Percentiles rank a stretch among this genome's conserved stretches.
These are phyloP conservation scores for Archips crataeganus DNA, from an alignment of 2,888 invertebrate species.

Conservation along the genomic window DNA sequence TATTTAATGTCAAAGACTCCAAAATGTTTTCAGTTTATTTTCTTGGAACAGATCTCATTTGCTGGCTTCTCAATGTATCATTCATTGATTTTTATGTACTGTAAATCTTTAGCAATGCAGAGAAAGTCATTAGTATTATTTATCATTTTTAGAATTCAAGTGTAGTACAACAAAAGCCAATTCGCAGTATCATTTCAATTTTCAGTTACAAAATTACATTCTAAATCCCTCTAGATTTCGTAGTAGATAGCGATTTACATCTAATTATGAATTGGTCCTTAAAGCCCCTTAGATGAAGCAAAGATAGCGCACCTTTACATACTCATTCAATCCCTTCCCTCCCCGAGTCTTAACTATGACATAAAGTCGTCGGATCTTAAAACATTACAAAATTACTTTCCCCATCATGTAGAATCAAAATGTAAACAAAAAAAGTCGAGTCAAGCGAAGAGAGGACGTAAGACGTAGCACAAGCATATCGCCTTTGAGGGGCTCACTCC, in stretches of 20 bases:
- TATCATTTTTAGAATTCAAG: not conserved
- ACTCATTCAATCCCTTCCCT: not conserved
- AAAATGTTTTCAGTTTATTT: not conserved
- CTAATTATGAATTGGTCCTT: too few relatives aligned
- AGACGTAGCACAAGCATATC: constrained; percentile 50
- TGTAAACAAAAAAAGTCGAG: not conserved
- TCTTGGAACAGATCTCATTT: not conserved
- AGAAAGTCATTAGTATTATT: not conserved
- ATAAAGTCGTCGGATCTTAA: not conserved
- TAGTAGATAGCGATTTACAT: too few relatives aligned
- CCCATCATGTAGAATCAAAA: constrained; percentile 25
- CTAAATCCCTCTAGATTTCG: too few relatives aligned
- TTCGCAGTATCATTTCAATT: too few relatives aligned
- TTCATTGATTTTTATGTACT: not conserved
- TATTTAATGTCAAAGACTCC: not conserved
- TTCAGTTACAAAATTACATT: too few relatives aligned
- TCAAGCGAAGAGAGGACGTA: constrained; percentile 24
- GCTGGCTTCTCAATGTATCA: not conserved
- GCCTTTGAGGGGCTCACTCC: constrained; percentile 59
- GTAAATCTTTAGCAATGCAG: not conserved
- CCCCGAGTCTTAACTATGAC: not conserved
- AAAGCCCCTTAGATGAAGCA: too few relatives aligned
- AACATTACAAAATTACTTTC: not conserved
- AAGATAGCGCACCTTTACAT: not conserved
- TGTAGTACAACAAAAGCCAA: not conserved